Conservation (phyloP, 1,140 invertebrate genomes). For the Planococcus citri region DNA sequence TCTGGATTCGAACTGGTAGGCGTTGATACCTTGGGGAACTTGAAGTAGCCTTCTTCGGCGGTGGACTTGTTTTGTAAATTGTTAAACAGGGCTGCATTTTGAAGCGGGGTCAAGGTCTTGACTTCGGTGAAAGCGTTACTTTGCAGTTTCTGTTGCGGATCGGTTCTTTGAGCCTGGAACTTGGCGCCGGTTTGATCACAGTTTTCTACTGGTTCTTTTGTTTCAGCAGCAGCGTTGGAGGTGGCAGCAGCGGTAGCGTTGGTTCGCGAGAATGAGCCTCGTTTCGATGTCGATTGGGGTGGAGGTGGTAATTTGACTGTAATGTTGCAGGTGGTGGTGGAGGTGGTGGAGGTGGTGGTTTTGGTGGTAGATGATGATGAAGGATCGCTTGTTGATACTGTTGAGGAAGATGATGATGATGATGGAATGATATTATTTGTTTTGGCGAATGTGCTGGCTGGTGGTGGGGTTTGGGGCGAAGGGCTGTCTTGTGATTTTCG, state of each 20-base stretch:
- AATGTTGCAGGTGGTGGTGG: not conserved
- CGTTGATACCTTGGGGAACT: not conserved
- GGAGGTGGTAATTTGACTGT: not conserved
- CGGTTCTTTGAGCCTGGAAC: not conserved
- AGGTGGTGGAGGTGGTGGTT: not conserved
- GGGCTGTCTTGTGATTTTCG: not conserved
- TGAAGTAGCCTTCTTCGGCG: not conserved
- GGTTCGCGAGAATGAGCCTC: not conserved
- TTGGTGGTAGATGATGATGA: not conserved
- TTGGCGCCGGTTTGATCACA: not conserved
- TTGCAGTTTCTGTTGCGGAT: not conserved
- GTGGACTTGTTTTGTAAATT: not conserved
- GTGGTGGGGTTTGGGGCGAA: not conserved
- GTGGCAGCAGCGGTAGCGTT: too few relatives aligned
- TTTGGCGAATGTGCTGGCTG: not conserved
- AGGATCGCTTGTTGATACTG: not conserved
- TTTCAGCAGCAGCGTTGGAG: not conserved
- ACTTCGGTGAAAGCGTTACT: not conserved
- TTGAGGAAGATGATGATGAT: too few relatives aligned
- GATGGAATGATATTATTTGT: too few relatives aligned
- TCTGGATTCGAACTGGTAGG: not conserved
- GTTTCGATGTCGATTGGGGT: not conserved
- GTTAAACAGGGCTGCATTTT: constrained; percentile 1
- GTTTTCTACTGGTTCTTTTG: not conserved
- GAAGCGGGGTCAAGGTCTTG: not conserved